Percentiles rank a stretch among this genome's conserved stretches.
Conservation (phyloP, 2,888 invertebrate species). For the Nephrotoma guestfalica region DNA sequence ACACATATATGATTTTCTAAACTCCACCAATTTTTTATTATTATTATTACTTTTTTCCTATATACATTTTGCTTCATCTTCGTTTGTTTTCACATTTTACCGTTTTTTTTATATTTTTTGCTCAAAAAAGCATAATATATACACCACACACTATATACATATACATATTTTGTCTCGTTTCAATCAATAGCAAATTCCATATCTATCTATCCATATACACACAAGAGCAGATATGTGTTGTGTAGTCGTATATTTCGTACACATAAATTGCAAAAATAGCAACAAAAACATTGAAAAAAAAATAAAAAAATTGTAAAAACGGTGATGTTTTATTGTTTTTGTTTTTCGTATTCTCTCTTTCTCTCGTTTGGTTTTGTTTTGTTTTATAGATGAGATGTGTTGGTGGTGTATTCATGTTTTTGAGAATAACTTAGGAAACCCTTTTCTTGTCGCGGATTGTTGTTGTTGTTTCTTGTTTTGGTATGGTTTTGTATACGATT, state of each 20-base stretch:
- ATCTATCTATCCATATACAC: background rate
- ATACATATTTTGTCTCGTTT: background rate
- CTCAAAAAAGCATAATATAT: background rate
- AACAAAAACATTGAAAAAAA: background rate
- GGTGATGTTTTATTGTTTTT: background rate
- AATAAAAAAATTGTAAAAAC: background rate
- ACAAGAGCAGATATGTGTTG: background rate
- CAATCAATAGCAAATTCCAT: background rate
- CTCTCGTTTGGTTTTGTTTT: background rate
- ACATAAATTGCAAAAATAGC: background rate
- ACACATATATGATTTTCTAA: background rate
- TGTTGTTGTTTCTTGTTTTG: background rate
- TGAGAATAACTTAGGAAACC: background rate
- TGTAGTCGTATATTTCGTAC: background rate
- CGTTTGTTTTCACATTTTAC: background rate
- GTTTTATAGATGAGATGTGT: background rate
- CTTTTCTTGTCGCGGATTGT: background rate
- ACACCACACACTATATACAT: background rate
- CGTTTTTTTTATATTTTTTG: background rate
- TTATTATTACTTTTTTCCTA: background rate
- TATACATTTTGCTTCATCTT: background rate
- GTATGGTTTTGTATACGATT: background rate
- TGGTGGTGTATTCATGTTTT: background rate
- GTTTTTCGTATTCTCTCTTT: background rate
- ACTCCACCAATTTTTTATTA: background rate